A percentile compares a stretch with the other conserved stretches of the same genome.
phyloP scores from a whole-genome alignment of 1,140 invertebrate species.

The Elymnias hypermnestra region DNA sequence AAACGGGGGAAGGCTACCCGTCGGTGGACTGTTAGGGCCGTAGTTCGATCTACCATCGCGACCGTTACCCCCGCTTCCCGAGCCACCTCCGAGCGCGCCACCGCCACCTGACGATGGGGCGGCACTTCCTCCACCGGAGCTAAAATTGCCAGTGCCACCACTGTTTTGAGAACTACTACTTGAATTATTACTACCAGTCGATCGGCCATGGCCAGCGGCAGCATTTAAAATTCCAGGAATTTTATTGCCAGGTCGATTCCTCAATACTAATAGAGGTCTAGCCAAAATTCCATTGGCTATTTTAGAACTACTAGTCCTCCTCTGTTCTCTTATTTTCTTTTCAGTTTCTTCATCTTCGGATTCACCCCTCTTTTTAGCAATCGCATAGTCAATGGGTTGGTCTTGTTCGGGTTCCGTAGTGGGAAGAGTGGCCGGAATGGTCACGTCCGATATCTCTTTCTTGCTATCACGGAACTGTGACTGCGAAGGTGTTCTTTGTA shows the following conservation, averaged over 20 bases:
- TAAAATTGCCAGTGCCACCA: slow-evolving; percentile 74
- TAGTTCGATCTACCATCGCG: slow-evolving; percentile 87
- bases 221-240: slow-evolving; percentile 78
- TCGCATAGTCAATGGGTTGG: slow-evolving; percentile 91
- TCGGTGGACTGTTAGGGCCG: slow-evolving; percentile 88
- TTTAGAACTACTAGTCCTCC: slow-evolving; percentile 77
- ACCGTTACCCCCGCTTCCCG: slow-evolving; percentile 82
- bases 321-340: slow-evolving; percentile 77
- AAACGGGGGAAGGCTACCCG: slow-evolving; percentile 88
- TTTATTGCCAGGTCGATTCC: slow-evolving; percentile 74
- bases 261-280: slow-evolving; percentile 59
- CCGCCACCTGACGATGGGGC: slow-evolving; percentile 77
- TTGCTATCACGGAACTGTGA: slow-evolving; percentile 70
- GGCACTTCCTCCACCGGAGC: slow-evolving; percentile 73
- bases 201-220: slow-evolving; percentile 85
- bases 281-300: slow-evolving; percentile 76
- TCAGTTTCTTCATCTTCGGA: slow-evolving; percentile 79
- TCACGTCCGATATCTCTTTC: slow-evolving; percentile 74
- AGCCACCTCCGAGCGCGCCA: slow-evolving; percentile 78
- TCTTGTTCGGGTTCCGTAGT: slow-evolving; percentile 82
- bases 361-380: slow-evolving; percentile 85
- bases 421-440: slow-evolving; percentile 65
- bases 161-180: slow-evolving; percentile 74
- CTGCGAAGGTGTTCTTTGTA: slow-evolving; percentile 86
- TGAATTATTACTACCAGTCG: slow-evolving; percentile 75